phyloP scores from a whole-genome alignment of 2,797 vertebrate genomes.

The Mus spretus region DNA sequence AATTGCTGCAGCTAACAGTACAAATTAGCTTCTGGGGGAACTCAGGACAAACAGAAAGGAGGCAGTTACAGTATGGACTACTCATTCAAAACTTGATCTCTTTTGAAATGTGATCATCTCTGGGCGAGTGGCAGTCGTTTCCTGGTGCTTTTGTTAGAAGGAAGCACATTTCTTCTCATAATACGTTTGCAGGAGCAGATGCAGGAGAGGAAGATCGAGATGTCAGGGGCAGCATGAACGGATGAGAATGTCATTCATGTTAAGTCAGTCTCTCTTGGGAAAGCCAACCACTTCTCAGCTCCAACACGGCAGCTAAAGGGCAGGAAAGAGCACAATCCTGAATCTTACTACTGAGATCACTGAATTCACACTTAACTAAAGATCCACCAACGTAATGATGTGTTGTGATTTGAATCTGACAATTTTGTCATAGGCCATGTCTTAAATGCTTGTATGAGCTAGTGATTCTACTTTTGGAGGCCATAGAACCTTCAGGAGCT shows the following conservation, averaged over 20 bases:
- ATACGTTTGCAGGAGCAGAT: background rate
- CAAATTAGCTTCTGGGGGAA: slow-evolving; percentile 48
- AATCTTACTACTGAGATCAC: slow-evolving; percentile 3
- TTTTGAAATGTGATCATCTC: slow-evolving; percentile 9
- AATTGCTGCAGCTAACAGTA: background rate
- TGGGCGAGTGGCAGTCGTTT: background rate
- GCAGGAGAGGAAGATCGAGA: background rate
- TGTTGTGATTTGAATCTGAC: background rate
- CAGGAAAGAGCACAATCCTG: background rate
- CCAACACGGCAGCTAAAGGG: background rate
- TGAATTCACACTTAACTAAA: background rate
- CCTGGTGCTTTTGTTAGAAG: background rate
- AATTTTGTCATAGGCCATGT: background rate
- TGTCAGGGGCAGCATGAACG: background rate
- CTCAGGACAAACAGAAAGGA: slow-evolving; percentile 27
- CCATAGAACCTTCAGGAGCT: background rate
- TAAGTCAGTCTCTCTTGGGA: background rate
- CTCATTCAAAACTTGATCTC: background rate
- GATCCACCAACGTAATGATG: background rate
- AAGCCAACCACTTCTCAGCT: background rate
- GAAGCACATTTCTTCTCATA: background rate
- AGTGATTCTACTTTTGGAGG: background rate
- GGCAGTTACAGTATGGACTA: background rate
- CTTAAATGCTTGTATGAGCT: background rate
- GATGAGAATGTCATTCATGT: background rate